Base-by-base conservation (phyloP, 2,888 invertebrate species). In the Eupelmus urozonus region DNA sequence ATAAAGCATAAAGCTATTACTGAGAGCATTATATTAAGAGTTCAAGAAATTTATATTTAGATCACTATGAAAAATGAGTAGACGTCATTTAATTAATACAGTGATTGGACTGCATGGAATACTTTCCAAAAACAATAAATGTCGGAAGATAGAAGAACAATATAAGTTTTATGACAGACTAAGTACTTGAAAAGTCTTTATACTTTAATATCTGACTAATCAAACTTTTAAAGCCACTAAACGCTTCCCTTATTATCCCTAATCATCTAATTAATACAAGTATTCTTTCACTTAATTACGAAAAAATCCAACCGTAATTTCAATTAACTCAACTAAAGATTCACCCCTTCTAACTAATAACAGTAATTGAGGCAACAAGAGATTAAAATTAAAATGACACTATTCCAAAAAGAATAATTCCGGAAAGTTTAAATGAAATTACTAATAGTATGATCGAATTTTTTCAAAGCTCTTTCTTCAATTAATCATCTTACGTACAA, bases 201-300 rank as follows among this genome's bases (percentile, higher is more conserved):
- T 25, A 23, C 25, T 55, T 59, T n/a, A 27, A 29, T 27, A 29
- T 34, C n/a, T 29, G n/a, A 59, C 59, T 34, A 29, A 29, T 53
- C 34, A 69, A 29, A 69, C 20, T 18, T 55, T 53, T 69, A 69
- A 29, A 34, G n/a, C 55, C n/a, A 29, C 29, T 59, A 59, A 59
- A 18, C 16, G 9, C 59, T 59, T 59, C 29, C 29, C 23, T 59
- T 59, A 34, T 59, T 29, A 59, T 9, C 11, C 34, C 29, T 29
- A 59, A 59, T 59, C 59, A 59, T 59, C 7, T 9, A 59, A 59
- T 59, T 59, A 59, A 59, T n/a, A 4, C 59, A 29, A 34, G 51
- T 53, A 53, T 53, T 53, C 53, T 53, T 18, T 4, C 53, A 53
- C 20, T 53, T 53, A 20, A 53, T 49, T 49, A 49, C 49, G n/a